phyloP scores from a whole-genome alignment of 2,797 vertebrate species.

The Phataginus tricuspis region DNA sequence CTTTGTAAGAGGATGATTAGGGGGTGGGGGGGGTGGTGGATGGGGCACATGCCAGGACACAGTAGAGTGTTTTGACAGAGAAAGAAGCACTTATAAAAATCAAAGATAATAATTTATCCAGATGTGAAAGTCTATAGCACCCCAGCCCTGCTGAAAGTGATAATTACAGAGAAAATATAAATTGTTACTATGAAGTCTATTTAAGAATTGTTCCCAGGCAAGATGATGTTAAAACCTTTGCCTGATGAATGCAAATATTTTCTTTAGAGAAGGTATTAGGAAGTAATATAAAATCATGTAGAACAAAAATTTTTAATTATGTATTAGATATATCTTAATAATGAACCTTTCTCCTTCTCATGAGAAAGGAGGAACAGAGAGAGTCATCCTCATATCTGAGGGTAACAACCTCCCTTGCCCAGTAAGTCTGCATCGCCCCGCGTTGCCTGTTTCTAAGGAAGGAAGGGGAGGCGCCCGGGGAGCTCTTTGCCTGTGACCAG shows the following conservation, averaged over 20 bases:
- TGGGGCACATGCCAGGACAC: not conserved
- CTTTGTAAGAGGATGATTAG: not conserved
- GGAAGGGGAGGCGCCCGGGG: conserved; percentile 56
- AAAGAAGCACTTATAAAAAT: not conserved
- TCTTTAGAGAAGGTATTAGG: conserved; percentile 25
- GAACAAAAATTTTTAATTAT: not conserved
- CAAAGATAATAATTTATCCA: not conserved
- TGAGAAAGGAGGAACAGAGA: not conserved
- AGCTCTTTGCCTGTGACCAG: conserved; percentile 57
- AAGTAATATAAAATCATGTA: not conserved
- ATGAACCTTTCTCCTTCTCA: not conserved
- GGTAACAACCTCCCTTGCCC: conserved; percentile 25
- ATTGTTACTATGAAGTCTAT: conserved; percentile 12
- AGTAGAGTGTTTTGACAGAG: not conserved
- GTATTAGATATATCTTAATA: not conserved
- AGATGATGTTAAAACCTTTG: not conserved
- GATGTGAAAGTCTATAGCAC: not conserved
- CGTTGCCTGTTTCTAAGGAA: not conserved
- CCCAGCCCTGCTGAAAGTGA: conserved; percentile 11
- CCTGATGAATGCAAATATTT: conserved; percentile 31
- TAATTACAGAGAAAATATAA: conserved; percentile 41
- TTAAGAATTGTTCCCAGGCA: conserved; percentile 15
- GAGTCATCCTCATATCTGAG: conserved; percentile 33
- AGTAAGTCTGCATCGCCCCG: conserved; percentile 46
- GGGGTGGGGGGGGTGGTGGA: not conserved